A percentile compares a stretch with the other conserved stretches of the same genome.
Evolutionary conservation across 2,797 vertebrate genomes (phyloP).

Genomic region (Dromococcyx pavoninus): DNA sequence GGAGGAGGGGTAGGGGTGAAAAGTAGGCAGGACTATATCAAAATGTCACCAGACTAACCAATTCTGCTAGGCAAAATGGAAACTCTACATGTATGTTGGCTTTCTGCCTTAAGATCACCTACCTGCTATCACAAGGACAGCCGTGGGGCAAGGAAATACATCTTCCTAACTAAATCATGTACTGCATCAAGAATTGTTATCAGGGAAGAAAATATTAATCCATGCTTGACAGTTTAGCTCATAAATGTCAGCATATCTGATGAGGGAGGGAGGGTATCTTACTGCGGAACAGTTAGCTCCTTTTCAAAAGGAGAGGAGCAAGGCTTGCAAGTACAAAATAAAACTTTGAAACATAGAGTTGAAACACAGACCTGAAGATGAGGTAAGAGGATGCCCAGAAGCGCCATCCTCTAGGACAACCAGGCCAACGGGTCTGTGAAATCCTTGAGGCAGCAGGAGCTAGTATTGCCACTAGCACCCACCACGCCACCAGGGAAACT

Average conservation of each 20-base stretch:
- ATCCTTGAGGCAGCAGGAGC: not conserved
- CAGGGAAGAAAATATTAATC: not conserved
- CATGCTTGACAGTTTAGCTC: not conserved
- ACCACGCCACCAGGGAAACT: not conserved
- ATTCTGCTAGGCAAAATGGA: not conserved
- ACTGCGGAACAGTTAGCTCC: not conserved
- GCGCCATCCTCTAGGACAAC: accelerated
- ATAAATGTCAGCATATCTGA: not conserved
- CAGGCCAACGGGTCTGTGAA: not conserved
- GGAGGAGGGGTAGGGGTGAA: accelerated
- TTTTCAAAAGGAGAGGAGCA: not conserved
- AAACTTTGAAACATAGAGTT: no score
- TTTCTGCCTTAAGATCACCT: not conserved
- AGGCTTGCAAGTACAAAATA: not conserved
- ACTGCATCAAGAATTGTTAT: not conserved
- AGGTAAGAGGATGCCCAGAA: not conserved
- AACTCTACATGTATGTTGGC: accelerated
- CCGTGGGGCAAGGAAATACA: not conserved
- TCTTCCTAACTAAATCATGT: not conserved
- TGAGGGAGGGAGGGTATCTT: accelerated
- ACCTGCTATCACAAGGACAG: not conserved
- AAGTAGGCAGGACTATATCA: not conserved
- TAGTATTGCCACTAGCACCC: not conserved
- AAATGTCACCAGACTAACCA: not conserved
- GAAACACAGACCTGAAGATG: not conserved